Conservation (phyloP, 2,888 invertebrate genomes). For the Andricus curvator region DNA sequence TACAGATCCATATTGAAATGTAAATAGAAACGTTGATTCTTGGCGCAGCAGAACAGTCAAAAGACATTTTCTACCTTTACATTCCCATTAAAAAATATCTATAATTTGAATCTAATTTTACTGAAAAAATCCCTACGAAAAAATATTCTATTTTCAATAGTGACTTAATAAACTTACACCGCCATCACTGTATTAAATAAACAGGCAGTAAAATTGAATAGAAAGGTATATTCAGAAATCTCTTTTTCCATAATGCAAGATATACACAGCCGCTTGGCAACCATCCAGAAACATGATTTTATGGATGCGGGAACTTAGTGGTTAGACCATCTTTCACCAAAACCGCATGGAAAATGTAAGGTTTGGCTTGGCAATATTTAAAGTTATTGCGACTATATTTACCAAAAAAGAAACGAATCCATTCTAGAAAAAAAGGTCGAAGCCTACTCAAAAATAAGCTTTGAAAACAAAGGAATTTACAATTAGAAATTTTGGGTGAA, state of each 20-base stretch:
- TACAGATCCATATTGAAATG: background rate
- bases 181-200: background rate
- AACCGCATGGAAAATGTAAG: background rate
- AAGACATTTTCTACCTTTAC: background rate
- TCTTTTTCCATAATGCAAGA: constrained; percentile 24
- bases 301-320: constrained; percentile 38
- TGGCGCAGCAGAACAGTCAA: background rate
- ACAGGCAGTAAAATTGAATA: background rate
- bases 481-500: background rate
- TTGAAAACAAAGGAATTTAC: background rate
- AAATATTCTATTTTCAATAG: background rate
- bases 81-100: background rate
- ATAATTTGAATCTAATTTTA: background rate
- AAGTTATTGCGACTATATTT: constrained; percentile 7
- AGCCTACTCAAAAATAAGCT: background rate
- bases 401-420: constrained; percentile 6
- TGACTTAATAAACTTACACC: background rate
- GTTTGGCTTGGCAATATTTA: constrained; percentile 23
- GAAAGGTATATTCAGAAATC: background rate
- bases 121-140: background rate
- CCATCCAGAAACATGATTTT: constrained; percentile 26
- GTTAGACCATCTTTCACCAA: constrained; percentile 34
- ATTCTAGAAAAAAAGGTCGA: background rate
- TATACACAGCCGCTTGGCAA: constrained; percentile 23
- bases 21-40: background rate